Base-by-base conservation (phyloP, 2,888 invertebrate genomes). In the Pterostichus niger region DNA sequence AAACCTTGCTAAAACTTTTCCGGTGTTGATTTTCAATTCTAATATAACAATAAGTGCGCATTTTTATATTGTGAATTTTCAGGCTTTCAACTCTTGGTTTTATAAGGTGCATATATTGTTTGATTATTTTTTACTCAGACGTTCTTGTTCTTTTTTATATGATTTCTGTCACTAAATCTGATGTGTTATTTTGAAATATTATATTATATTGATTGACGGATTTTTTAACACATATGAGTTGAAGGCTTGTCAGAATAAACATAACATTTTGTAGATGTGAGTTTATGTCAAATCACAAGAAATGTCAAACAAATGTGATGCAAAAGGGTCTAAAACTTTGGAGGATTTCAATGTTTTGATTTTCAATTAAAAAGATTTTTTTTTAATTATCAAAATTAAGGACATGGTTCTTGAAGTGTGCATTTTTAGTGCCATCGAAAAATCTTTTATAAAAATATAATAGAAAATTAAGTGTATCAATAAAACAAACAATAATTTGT, bases 281-380 rank as follows among this genome's bases (percentile, higher is more conserved):
- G 6, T n/a, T 49, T 11, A 6, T 49, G n/a, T 49, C 5, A 11
- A 49, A 13, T 49, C 6, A n/a, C 11, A 5, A 10, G 49, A 49
- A n/a, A 49, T 49, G 49, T 49, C 49, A 49, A 49, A n/a, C n/a
- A 49, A 49, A 49, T 24, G 13, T 49, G 9, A 46, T 35, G 35
- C n/a, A n/a, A n/a, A n/a, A n/a, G n/a, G n/a, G n/a, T n/a, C n/a
- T n/a, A n/a, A n/a, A n/a, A n/a, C n/a, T n/a, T n/a, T n/a, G n/a
- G n/a, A n/a, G n/a, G n/a, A n/a, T n/a, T n/a, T n/a, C n/a, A n/a
- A n/a, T n/a, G n/a, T n/a, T n/a, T n/a, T n/a, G n/a, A n/a, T n/a
- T n/a, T n/a, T n/a, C n/a, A n/a, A n/a, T n/a, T n/a, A n/a, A n/a
- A n/a, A n/a, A n/a, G n/a, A n/a, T n/a, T n/a, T n/a, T n/a, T n/a